Evolutionary conservation across 2,888 invertebrate species (phyloP).

Genomic region (Sisyra nigra): DNA sequence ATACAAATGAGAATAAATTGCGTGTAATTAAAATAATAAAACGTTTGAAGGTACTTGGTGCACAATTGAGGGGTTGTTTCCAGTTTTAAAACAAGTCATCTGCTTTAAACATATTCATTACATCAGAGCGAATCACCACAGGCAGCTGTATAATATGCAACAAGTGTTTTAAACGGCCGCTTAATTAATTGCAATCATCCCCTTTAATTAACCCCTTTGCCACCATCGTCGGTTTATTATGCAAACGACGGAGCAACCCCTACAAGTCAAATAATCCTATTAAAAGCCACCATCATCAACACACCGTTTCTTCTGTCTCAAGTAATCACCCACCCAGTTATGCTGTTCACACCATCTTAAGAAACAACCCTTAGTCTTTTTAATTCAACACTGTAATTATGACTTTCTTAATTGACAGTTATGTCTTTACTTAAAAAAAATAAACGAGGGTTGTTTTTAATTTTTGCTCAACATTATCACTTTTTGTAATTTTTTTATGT

Average conservation of each 20-base stretch:
- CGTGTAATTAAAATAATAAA: no score
- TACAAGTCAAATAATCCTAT: constrained; percentile 9
- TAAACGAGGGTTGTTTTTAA: background rate
- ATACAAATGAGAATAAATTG: no score
- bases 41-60: no score
- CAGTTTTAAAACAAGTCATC: background rate
- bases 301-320: background rate
- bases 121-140: no score
- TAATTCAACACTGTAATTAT: constrained; percentile 7
- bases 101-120: constrained; percentile 1
- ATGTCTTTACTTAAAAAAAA: constrained; percentile 2
- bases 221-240: constrained; percentile 3
- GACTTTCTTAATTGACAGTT: constrained; percentile 8
- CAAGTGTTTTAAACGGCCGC: constrained; percentile 7
- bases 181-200: constrained; percentile 29
- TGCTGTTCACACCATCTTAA: background rate
- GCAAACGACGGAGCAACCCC: constrained; percentile 4
- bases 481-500: background rate
- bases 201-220: constrained; percentile 27
- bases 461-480: background rate
- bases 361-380: background rate
- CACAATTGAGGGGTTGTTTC: no score
- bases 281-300: constrained; percentile 4
- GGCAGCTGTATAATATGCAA: constrained; percentile 2
- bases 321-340: background rate